Base-by-base conservation (phyloP, 92 coral and sea anemone genomes). In the Paramuricea clavata region DNA sequence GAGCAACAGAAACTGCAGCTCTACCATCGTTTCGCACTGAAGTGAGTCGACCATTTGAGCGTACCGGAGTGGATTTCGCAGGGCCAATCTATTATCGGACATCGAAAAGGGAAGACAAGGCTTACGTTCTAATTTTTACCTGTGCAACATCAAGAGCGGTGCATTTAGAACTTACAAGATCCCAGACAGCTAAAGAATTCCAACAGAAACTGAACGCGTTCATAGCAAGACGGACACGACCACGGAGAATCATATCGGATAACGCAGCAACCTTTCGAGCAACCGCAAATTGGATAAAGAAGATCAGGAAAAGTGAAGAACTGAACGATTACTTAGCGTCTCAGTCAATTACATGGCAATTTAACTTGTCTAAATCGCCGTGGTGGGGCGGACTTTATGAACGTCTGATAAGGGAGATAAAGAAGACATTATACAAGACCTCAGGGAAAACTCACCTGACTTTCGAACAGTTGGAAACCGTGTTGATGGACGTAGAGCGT, bases 381-480 rank as follows among this genome's bases (percentile, higher is more conserved):
- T 82, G 91, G 91, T 81, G 87, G 91, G 87, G 87, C 34, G 91
- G 87, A 15, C 28, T 87, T 52, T 67, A 87, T n/a, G n/a, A n/a
- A n/a, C n/a, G n/a, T n/a, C n/a, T n/a, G n/a, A n/a, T n/a, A n/a
- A n/a, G n/a, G n/a, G n/a, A n/a, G n/a, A n/a, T n/a, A n/a, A n/a
- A n/a, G n/a, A n/a, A n/a, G n/a, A n/a, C n/a, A n/a, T n/a, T n/a
- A n/a, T n/a, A n/a, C n/a, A n/a, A n/a, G n/a, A n/a, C n/a, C n/a
- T n/a, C n/a, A n/a, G n/a, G n/a, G n/a, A n/a, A n/a, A n/a, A n/a
- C n/a, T n/a, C n/a, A n/a, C n/a, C n/a, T n/a, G n/a, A n/a, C n/a
- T n/a, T n/a, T n/a, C n/a, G n/a, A n/a, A n/a, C n/a, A n/a, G n/a
- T n/a, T n/a, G n/a, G n/a, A n/a, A n/a, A n/a, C n/a, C n/a, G n/a